phyloP scores from a whole-genome alignment of 30 jellyfish, hydroid and myxozoan genomes.

The Aurelia sp. region DNA sequence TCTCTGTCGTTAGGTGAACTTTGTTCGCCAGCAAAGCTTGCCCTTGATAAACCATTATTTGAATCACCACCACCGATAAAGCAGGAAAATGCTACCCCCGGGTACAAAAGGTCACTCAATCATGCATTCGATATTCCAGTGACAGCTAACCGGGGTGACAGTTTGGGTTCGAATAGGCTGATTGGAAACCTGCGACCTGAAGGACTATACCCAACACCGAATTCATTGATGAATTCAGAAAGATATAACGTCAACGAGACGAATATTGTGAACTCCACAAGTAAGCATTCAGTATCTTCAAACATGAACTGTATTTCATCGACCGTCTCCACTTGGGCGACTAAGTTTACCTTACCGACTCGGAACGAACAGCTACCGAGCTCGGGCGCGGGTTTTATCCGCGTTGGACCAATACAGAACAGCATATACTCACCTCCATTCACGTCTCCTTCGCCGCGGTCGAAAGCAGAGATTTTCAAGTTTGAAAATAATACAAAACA shows the following conservation, averaged over 20 bases:
- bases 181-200: constrained; percentile 26
- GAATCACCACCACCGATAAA: constrained; percentile 38
- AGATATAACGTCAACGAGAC: constrained; percentile 34
- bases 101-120: constrained; percentile 25
- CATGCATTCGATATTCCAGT: constrained; percentile 8
- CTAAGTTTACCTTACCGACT: constrained; percentile 62
- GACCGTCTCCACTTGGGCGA: constrained; percentile 45
- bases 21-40: constrained; percentile 66
- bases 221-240: constrained; percentile 33
- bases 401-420: constrained; percentile 58
- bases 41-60: constrained; percentile 42
- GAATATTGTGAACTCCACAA: constrained; percentile 14
- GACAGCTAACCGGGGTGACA: constrained; percentile 26
- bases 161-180: constrained; percentile 8
- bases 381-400: constrained; percentile 63
- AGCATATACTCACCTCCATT: constrained; percentile 75
- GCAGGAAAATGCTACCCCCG: constrained; percentile 47
- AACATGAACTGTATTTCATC: constrained; percentile 17
- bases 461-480: constrained; percentile 57
- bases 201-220: constrained; percentile 21
- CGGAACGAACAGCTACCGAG: constrained; percentile 51
- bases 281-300: constrained; percentile 10
- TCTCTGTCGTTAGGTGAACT: constrained; percentile 32
- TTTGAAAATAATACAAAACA: constrained; percentile 46
- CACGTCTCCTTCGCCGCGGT: constrained; percentile 61